Evolutionary conservation across 2,113 vertebrate genomes (phyloP).

Genomic region (Setophaga petechia): DNA sequence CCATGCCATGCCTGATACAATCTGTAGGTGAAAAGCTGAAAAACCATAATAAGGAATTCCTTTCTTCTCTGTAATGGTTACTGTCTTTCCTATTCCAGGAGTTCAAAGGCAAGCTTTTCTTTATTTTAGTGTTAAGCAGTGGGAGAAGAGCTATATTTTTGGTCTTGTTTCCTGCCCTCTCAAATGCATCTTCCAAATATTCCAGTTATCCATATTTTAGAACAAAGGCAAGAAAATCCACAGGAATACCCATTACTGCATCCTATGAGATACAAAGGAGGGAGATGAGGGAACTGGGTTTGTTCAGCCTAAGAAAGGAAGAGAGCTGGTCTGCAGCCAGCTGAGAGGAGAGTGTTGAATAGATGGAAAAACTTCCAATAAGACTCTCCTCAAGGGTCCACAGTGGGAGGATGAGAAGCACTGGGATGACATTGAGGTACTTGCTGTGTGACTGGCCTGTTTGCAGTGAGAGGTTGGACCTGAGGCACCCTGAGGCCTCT

Average conservation of each 20-base stretch:
- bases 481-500: rapidly evolving
- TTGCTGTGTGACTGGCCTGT: neutral
- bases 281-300: neutral
- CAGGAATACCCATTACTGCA: neutral
- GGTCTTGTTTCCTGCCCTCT: neutral
- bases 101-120: neutral
- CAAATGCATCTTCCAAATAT: neutral
- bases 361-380: neutral
- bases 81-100: neutral
- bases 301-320: neutral
- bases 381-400: neutral
- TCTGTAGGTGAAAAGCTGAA: neutral
- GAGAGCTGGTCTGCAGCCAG: neutral
- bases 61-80: neutral
- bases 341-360: neutral
- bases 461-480: neutral
- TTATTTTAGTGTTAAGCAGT: neutral
- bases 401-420: neutral
- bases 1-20: neutral
- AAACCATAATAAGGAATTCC: neutral
- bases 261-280: neutral
- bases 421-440: neutral
- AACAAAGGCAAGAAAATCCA: neutral
- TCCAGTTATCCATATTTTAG: neutral
- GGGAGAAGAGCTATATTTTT: neutral